phyloP scores from a whole-genome alignment of 2,888 invertebrate genomes.

The Allolobophora icterica region DNA sequence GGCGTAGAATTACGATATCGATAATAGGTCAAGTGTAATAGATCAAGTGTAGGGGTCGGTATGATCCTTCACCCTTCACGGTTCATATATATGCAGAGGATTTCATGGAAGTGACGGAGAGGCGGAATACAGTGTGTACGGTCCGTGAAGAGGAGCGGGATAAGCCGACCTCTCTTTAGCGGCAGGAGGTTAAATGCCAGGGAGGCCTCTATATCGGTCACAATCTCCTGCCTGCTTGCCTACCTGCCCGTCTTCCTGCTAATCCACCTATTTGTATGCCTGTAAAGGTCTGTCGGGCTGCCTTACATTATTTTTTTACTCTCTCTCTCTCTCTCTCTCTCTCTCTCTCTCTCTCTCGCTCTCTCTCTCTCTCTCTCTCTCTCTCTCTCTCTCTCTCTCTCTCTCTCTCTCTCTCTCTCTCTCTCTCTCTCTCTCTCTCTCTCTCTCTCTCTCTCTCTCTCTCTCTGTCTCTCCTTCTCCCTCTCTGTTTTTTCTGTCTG shows the following conservation, averaged over 20 bases:
- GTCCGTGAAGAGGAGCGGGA: background rate
- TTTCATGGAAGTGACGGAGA: background rate
- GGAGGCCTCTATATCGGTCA: background rate
- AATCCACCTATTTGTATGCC: background rate
- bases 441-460: background rate
- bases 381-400: background rate
- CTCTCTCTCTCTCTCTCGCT: background rate
- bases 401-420: background rate
- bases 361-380: background rate
- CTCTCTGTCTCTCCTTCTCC: background rate
- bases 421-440: background rate
- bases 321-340: background rate
- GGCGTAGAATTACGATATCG: too few relatives aligned
- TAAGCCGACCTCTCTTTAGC: background rate
- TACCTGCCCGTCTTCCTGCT: background rate
- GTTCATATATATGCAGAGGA: background rate
- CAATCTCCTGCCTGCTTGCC: background rate
- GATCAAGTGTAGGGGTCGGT: background rate
- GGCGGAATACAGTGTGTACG: background rate
- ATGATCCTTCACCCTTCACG: too few relatives aligned
- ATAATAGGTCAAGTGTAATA: background rate
- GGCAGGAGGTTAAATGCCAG: background rate
- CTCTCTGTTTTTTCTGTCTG: too few relatives aligned
- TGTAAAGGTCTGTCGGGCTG: background rate
- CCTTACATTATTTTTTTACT: too few relatives aligned